Evolutionary conservation across 2,113 vertebrate species (phyloP).

Genomic region (Macroglossus sobrinus): DNA sequence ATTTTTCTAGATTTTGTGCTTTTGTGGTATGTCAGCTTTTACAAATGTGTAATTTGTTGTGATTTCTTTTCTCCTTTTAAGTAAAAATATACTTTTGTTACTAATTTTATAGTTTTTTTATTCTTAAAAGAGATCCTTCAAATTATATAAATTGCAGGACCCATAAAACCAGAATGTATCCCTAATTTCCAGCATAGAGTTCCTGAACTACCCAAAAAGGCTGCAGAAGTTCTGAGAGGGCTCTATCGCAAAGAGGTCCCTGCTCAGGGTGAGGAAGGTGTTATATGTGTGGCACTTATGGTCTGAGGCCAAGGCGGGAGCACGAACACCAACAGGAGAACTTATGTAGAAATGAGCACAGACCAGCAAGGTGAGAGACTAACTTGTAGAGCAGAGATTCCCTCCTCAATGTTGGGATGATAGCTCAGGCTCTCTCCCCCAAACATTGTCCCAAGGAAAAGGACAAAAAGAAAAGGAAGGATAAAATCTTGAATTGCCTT

Average conservation of each 20-base stretch:
- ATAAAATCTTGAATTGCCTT: neutral
- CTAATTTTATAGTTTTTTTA: neutral
- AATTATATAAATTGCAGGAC: neutral
- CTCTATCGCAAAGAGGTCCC: neutral
- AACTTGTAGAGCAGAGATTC: neutral
- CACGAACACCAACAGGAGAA: neutral
- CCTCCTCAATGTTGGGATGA: too few relatives aligned
- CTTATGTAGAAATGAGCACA: neutral
- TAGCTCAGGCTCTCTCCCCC: neutral
- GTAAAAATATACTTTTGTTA: neutral
- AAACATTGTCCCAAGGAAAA: neutral
- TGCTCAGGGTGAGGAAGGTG: neutral
- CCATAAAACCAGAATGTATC: neutral
- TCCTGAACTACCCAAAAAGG: neutral
- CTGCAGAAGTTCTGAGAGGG: neutral
- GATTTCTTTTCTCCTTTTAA: neutral
- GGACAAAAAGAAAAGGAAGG: neutral
- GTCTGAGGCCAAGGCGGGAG: neutral
- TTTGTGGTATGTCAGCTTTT: neutral
- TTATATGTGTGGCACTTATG: neutral
- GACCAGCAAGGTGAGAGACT: neutral
- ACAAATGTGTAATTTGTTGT: neutral
- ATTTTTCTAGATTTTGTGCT: constrained; percentile 5
- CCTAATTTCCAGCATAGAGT: neutral
- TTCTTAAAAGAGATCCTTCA: neutral